Conservation (phyloP, 2,888 invertebrate genomes). For the Hypomecis atomaria region DNA sequence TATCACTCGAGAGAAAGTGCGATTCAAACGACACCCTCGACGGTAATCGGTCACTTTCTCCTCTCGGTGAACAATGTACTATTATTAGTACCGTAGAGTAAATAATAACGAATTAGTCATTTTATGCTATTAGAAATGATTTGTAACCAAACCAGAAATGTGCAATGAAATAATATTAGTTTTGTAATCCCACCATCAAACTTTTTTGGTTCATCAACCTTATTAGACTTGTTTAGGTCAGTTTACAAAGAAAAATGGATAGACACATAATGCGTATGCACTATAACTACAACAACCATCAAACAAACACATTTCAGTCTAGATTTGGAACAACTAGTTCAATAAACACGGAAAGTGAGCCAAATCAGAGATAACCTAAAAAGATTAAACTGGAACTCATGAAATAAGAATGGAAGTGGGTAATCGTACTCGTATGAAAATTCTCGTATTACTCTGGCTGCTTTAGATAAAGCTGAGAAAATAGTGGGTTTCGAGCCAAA, state of each 20-base stretch:
- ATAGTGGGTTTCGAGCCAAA: too few relatives aligned
- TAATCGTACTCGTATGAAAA: slow-evolving; percentile 22
- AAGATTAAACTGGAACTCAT: slow-evolving; percentile 30
- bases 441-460: slow-evolving; percentile 11
- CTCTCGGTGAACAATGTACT: too few relatives aligned
- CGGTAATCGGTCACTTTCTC: too few relatives aligned
- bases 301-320: slow-evolving; percentile 22
- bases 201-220: neutral
- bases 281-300: slow-evolving; percentile 11
- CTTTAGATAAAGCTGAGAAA: neutral
- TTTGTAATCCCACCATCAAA: too few relatives aligned
- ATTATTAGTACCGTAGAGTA: too few relatives aligned
- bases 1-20: too few relatives aligned
- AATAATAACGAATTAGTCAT: too few relatives aligned
- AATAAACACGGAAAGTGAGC: slow-evolving; percentile 31
- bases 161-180: too few relatives aligned
- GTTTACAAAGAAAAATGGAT: neutral
- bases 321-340: slow-evolving; percentile 30
- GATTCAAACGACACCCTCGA: too few relatives aligned
- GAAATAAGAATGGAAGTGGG: slow-evolving; percentile 25
- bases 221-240: neutral
- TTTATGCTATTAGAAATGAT: too few relatives aligned
- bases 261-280: slow-evolving; percentile 4
- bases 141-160: too few relatives aligned
- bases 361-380: slow-evolving; percentile 31